phyloP scores from a whole-genome alignment of 2,888 invertebrate genomes.

The Parelbella ahira region DNA sequence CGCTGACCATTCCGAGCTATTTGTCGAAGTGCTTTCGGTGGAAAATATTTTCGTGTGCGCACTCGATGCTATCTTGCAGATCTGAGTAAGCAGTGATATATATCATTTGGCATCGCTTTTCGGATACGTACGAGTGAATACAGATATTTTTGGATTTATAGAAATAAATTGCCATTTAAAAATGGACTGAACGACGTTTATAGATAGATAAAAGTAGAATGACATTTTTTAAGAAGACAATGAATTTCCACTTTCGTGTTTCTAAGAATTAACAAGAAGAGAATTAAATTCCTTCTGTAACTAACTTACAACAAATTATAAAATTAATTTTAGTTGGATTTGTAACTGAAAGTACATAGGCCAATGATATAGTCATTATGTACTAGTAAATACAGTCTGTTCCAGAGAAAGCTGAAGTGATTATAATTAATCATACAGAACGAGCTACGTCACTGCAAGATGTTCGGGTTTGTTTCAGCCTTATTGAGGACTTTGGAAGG shows the following conservation, averaged over 20 bases:
- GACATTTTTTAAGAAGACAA: too few species aligned
- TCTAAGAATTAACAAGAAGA: too few species aligned
- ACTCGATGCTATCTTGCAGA: conserved; percentile 17
- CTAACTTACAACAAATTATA: too few species aligned
- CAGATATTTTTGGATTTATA: conserved; percentile 11
- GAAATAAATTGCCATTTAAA: conserved; percentile 8
- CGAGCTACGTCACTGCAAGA: conserved; percentile 21
- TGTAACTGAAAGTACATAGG: conserved; percentile 7
- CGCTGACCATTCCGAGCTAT: conserved; percentile 26
- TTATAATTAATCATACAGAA: conserved; percentile 16
- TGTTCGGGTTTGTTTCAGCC: conserved; percentile 18
- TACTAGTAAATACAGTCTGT: conserved; percentile 11
- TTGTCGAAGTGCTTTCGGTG: conserved; percentile 23
- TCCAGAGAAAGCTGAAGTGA: conserved; percentile 11
- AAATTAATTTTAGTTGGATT: conserved; percentile 2
- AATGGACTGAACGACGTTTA: conserved; percentile 4
- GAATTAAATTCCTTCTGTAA: too few species aligned
- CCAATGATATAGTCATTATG: conserved; percentile 7
- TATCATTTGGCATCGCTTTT: conserved; percentile 21
- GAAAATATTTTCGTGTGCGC: conserved; percentile 23
- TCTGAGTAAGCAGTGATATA: conserved; percentile 21
- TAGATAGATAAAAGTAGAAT: too few species aligned
- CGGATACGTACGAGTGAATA: conserved; percentile 5
- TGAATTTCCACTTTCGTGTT: too few species aligned
- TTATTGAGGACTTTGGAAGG: conserved; percentile 10